Evolutionary conservation across 2,797 vertebrate species (phyloP).

Genomic region (Notolepis coatsorum): DNA sequence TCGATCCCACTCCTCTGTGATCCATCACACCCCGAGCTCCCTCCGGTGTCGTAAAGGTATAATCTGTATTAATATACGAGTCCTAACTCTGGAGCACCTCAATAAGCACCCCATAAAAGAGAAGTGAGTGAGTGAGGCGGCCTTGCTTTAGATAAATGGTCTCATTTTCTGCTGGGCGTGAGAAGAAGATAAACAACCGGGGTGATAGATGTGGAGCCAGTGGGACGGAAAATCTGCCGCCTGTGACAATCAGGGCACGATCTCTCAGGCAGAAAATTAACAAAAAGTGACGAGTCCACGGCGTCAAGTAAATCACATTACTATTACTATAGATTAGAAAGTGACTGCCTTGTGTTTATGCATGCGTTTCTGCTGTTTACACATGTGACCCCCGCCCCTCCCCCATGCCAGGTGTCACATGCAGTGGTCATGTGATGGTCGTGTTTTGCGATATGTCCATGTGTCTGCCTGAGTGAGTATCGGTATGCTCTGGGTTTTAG

Average conservation of each 20-base stretch:
- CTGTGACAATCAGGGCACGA: constrained; percentile 68
- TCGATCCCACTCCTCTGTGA: too few species aligned
- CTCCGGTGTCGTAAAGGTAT: constrained; percentile 30
- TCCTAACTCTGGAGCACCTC: constrained; percentile 14
- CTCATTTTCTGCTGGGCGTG: constrained; percentile 65
- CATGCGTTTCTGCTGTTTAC: neutral
- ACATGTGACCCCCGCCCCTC: neutral
- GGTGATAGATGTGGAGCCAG: constrained; percentile 67
- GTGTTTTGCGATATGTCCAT: neutral
- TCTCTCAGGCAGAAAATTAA: constrained; percentile 76
- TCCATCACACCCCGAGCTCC: constrained; percentile 30
- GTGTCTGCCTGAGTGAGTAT: neutral
- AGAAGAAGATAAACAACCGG: constrained; percentile 60
- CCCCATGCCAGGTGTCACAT: neutral
- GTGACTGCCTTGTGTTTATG: constrained; percentile 5
- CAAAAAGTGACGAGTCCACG: constrained; percentile 60
- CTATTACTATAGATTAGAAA: constrained; percentile 24
- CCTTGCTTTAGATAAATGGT: constrained; percentile 64
- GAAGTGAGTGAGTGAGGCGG: constrained; percentile 39
- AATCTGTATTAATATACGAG: constrained; percentile 63
- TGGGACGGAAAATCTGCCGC: constrained; percentile 67
- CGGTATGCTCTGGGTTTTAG: neutral
- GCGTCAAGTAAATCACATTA: constrained; percentile 51
- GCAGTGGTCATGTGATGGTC: neutral
- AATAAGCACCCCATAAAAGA: constrained; percentile 50